These are phyloP conservation scores for Perognathus longimembris DNA, from an alignment of 2,113 vertebrate species.

Conservation along the genomic window DNA sequence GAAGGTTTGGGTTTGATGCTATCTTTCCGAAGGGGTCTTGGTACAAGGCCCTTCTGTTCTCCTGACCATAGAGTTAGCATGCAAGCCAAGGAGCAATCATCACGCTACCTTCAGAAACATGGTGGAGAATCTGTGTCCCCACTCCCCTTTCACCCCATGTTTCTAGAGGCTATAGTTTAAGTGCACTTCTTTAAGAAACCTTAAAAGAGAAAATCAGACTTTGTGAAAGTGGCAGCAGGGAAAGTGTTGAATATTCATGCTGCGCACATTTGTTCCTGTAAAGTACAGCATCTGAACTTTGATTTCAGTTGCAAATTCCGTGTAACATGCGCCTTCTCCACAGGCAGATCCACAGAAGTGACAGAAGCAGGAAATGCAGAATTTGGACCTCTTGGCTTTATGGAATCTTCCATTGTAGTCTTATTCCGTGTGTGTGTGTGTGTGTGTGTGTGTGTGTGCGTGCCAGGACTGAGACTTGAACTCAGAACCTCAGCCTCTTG, in stretches of 20 bases:
- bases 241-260: neutral
- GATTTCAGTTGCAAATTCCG: neutral
- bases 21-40: neutral
- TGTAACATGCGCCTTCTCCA: neutral
- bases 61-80: neutral
- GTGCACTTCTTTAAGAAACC: conserved; percentile 5
- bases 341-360: neutral
- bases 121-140: neutral
- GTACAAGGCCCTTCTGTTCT: neutral
- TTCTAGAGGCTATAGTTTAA: neutral
- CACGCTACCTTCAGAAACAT: neutral
- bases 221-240: neutral
- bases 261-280: neutral
- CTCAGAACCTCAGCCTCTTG: no score
- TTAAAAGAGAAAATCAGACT: neutral
- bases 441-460: no score
- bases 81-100: neutral
- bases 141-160: neutral
- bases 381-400: neutral
- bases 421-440: neutral
- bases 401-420: neutral
- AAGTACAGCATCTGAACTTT: neutral
- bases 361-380: neutral
- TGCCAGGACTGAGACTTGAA: no score
- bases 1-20: neutral